A percentile compares a stretch with the other conserved stretches of the same genome.
phyloP scores from a whole-genome alignment of 2,797 vertebrate genomes.

The Pangasius mekongensis region DNA sequence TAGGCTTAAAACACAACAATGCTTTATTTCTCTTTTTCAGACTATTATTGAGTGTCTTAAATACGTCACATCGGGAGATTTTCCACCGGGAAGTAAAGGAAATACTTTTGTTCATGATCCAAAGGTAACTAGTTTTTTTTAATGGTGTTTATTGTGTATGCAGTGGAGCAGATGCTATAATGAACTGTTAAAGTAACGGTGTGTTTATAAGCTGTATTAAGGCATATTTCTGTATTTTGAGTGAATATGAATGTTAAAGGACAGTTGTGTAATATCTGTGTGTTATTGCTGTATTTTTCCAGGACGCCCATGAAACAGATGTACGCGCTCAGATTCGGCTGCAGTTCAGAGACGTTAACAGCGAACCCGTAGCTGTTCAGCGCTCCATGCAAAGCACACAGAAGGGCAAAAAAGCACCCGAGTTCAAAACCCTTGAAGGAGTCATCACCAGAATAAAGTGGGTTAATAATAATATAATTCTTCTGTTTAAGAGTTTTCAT shows the following conservation, averaged over 20 bases:
- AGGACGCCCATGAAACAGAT: slow-evolving; percentile 90
- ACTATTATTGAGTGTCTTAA: slow-evolving; percentile 98
- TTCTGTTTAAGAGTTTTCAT: background rate
- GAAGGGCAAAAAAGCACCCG: slow-evolving; percentile 86
- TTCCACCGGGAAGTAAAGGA: slow-evolving; percentile 96
- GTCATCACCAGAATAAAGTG: slow-evolving; percentile 90
- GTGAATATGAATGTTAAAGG: background rate
- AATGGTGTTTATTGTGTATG: background rate
- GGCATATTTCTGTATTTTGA: background rate
- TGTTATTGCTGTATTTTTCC: slow-evolving; percentile 3
- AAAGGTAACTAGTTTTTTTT: slow-evolving; percentile 77
- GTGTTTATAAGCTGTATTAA: background rate
- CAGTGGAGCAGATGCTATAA: background rate
- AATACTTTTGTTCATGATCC: slow-evolving; percentile 96
- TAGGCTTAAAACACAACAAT: background rate
- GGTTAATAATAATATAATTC: slow-evolving; percentile 46
- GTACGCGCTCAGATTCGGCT: slow-evolving; percentile 94
- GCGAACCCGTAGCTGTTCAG: slow-evolving; percentile 84
- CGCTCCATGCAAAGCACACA: slow-evolving; percentile 93
- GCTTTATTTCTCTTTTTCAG: slow-evolving; percentile 66
- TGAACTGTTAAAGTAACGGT: background rate
- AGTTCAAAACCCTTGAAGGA: slow-evolving; percentile 95
- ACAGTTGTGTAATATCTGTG: background rate
- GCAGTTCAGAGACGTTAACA: slow-evolving; percentile 88
- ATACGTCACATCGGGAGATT: slow-evolving; percentile 91